These are phyloP conservation scores for Nylanderia fulva DNA, from an alignment of 1,140 invertebrate genomes.

Conservation along the genomic window DNA sequence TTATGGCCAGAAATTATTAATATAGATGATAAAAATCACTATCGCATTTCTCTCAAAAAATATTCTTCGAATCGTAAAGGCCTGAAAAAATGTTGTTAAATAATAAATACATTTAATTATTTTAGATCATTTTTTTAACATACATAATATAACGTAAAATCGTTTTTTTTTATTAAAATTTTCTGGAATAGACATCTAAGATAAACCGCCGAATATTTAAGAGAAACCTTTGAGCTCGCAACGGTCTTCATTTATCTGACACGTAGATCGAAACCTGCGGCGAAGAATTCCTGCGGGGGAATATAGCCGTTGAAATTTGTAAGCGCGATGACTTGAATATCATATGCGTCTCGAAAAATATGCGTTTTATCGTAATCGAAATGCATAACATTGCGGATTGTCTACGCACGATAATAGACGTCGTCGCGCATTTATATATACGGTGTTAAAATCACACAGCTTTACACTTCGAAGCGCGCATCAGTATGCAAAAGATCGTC, in stretches of 20 bases:
- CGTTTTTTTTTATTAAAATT: background rate
- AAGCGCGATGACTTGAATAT: constrained; percentile 1
- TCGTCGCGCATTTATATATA: constrained; percentile 23
- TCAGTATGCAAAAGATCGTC: constrained; percentile 59
- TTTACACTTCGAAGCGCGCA: constrained; percentile 43
- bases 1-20: constrained; percentile 68
- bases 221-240: background rate
- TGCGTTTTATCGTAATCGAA: constrained; percentile 37
- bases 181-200: background rate
- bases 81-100: constrained; percentile 35
- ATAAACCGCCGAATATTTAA: background rate
- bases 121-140: constrained; percentile 1
- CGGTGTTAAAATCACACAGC: constrained; percentile 21
- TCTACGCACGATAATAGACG: constrained; percentile 24
- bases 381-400: constrained; percentile 1
- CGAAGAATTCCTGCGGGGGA: background rate
- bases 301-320: constrained; percentile 44
- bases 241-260: constrained; percentile 21
- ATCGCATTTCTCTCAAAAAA: constrained; percentile 56
- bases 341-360: background rate
- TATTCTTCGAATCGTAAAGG: constrained; percentile 41
- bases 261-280: constrained; percentile 29
- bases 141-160: background rate
- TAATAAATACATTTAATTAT: background rate
- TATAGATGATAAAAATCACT: constrained; percentile 65